phyloP scores from a whole-genome alignment of 2,888 invertebrate genomes.

The Drosophila prostipennis region DNA sequence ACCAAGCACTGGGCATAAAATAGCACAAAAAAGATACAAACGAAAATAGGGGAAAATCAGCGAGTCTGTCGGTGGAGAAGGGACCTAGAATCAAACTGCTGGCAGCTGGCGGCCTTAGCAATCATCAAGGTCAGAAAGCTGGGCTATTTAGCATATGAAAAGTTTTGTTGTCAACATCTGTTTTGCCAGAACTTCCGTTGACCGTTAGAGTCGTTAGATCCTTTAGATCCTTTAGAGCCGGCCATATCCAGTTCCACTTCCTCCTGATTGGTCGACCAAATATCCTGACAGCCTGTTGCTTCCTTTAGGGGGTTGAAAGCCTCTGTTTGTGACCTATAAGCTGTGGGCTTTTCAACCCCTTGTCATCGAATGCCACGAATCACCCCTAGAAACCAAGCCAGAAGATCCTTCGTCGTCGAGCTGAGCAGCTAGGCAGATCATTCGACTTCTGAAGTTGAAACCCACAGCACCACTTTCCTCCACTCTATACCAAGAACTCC shows the following conservation, averaged over 20 bases:
- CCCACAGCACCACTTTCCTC: constrained; percentile 62
- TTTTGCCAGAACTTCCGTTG: constrained; percentile 25
- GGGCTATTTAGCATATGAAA: constrained; percentile 13
- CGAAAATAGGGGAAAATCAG: neutral
- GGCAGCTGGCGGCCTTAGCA: constrained; percentile 26
- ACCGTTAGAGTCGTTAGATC: constrained; percentile 44
- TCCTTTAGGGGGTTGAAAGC: constrained; percentile 47
- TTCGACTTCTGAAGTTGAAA: constrained; percentile 83
- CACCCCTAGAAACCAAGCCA: constrained; percentile 24
- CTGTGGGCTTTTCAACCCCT: constrained; percentile 39
- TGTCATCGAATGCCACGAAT: constrained; percentile 30
- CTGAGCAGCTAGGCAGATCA: constrained; percentile 51
- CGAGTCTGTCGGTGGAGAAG: neutral
- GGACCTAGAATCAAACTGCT: constrained; percentile 11
- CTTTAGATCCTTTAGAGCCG: constrained; percentile 54
- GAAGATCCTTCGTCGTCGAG: constrained; percentile 51
- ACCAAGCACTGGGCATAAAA: too few species aligned
- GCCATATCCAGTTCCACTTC: constrained; percentile 28
- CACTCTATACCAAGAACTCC: neutral
- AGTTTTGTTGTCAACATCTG: constrained; percentile 21
- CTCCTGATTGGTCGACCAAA: constrained; percentile 61
- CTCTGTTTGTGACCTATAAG: constrained; percentile 55
- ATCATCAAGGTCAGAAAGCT: constrained; percentile 47
- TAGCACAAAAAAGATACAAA: neutral
- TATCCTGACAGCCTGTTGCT: constrained; percentile 42